phyloP scores from a whole-genome alignment of 2,888 invertebrate genomes.

The Drosophila rellima region DNA sequence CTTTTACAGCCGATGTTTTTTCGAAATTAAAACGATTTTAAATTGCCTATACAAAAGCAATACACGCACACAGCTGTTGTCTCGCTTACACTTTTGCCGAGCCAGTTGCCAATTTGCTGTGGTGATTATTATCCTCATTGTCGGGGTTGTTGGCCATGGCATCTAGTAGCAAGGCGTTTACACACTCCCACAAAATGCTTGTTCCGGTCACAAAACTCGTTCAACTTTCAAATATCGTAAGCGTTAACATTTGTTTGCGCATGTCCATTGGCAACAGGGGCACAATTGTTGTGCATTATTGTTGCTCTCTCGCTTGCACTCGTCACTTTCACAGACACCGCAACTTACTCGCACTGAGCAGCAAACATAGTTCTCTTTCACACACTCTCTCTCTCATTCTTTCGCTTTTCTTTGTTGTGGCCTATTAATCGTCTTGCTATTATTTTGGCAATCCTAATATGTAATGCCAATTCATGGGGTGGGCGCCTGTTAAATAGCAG shows the following conservation, averaged over 20 bases:
- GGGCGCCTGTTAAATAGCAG: conserved; percentile 80
- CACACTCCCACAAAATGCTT: background rate
- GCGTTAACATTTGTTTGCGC: conserved; percentile 33
- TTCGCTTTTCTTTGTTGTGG: conserved; percentile 1
- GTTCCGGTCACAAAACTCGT: conserved; percentile 16
- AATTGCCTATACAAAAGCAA: conserved; percentile 59
- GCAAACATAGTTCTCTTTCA: conserved; percentile 1
- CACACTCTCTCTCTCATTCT: conserved; percentile 1
- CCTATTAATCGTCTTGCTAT: conserved; percentile 79
- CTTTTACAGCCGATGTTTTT: conserved; percentile 39
- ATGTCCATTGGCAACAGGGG: conserved; percentile 55
- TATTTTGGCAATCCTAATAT: conserved; percentile 81
- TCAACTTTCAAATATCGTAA: conserved; percentile 44
- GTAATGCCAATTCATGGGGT: conserved; percentile 76
- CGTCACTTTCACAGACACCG: conserved; percentile 16
- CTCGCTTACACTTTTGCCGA: conserved; percentile 47
- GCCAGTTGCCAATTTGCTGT: conserved; percentile 55
- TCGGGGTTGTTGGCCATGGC: background rate
- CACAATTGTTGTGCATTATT: conserved; percentile 16
- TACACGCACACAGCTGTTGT: conserved; percentile 48
- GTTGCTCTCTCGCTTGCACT: conserved; percentile 48
- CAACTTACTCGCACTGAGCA: background rate
- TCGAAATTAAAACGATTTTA: conserved; percentile 74
- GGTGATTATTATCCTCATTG: conserved; percentile 14
- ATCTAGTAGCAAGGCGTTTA: conserved; percentile 1